Evolutionary conservation across 2,888 invertebrate genomes (phyloP).

Genomic region (Beris chalybata): DNA sequence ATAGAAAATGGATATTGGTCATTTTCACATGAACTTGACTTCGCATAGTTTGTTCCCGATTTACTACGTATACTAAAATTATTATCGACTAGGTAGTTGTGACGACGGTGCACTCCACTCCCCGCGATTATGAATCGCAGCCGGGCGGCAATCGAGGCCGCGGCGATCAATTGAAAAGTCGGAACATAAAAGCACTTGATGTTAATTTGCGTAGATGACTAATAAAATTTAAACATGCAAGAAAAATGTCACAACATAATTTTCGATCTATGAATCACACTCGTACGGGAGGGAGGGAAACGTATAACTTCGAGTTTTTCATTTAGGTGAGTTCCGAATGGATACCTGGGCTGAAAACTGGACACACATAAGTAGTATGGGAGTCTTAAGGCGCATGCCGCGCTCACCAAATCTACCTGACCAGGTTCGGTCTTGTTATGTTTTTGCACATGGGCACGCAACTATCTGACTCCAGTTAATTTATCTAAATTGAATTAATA

Average conservation of each 20-base stretch:
- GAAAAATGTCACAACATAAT: constrained; percentile 46
- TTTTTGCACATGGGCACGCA: constrained; percentile 38
- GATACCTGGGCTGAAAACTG: too few relatives aligned
- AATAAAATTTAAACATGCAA: constrained; percentile 46
- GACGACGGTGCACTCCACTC: background rate
- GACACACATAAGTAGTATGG: background rate
- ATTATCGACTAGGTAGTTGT: background rate
- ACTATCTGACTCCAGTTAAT: constrained; percentile 52
- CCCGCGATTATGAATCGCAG: too few relatives aligned
- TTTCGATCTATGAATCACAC: constrained; percentile 44
- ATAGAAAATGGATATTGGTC: background rate
- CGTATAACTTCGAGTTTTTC: background rate
- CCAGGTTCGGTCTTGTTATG: constrained; percentile 17
- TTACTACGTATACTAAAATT: background rate
- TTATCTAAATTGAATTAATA: constrained; percentile 59
- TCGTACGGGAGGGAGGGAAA: constrained; percentile 35
- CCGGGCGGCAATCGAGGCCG: background rate
- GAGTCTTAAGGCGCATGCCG: constrained; percentile 36
- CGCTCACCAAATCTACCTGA: constrained; percentile 29
- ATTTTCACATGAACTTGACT: too few relatives aligned
- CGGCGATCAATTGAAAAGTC: constrained; percentile 31
- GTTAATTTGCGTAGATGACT: constrained; percentile 42
- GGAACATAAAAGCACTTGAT: constrained; percentile 36
- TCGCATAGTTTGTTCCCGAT: background rate
- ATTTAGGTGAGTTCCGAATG: constrained; percentile 13